Evolutionary conservation across 2,113 vertebrate genomes (phyloP).

Genomic region (Scytalopus superciliaris): DNA sequence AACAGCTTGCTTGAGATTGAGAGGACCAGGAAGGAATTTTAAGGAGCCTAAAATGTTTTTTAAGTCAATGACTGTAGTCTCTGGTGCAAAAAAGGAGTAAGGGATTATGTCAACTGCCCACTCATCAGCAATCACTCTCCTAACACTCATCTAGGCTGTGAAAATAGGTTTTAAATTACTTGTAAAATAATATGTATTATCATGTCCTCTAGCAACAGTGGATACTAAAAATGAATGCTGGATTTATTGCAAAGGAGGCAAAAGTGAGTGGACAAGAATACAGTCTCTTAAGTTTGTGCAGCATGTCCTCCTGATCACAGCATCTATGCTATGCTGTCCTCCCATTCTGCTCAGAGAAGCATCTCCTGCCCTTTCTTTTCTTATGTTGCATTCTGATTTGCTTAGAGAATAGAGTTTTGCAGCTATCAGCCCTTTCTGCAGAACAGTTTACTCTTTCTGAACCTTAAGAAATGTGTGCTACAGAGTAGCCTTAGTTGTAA

Average conservation of each 20-base stretch:
- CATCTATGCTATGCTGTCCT: not conserved
- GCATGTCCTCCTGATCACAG: not conserved
- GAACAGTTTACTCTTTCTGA: not conserved
- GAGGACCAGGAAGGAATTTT: constrained; percentile 10
- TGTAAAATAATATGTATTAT: not conserved
- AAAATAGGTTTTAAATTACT: constrained; percentile 11
- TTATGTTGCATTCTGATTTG: not conserved
- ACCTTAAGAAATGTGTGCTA: not conserved
- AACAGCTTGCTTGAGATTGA: not conserved
- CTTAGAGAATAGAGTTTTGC: not conserved
- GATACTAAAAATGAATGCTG: not conserved
- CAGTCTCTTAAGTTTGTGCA: not conserved
- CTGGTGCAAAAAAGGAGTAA: constrained; percentile 17
- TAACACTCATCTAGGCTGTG: not conserved
- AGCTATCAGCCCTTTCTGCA: not conserved
- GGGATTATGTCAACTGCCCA: constrained; percentile 26
- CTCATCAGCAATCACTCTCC: not conserved
- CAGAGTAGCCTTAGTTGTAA: not conserved
- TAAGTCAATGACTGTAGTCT: not conserved
- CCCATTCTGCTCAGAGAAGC: fast-evolving
- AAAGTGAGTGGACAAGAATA: not conserved
- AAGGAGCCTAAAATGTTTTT: constrained; percentile 17
- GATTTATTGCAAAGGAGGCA: not conserved
- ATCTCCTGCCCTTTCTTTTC: not conserved
- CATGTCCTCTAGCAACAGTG: not conserved